These are phyloP conservation scores for Lucilia cuprina DNA, from an alignment of 1,140 invertebrate genomes.

Conservation along the genomic window DNA sequence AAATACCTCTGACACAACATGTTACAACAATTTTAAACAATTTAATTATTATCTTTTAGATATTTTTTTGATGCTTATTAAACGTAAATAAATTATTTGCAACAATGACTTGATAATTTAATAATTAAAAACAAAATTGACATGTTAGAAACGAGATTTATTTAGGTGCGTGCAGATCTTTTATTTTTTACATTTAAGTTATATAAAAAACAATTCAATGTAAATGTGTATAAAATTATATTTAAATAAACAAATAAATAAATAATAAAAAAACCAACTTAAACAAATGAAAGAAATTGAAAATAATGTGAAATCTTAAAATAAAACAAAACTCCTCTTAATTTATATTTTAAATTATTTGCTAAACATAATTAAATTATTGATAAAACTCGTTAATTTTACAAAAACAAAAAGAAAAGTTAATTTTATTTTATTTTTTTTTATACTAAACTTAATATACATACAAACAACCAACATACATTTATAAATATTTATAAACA, in stretches of 20 bases:
- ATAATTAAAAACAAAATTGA: not conserved
- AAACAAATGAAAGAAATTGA: constrained; percentile 1
- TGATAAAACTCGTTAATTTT: not conserved
- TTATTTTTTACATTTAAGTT: not conserved
- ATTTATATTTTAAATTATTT: constrained; percentile 23
- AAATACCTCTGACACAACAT: constrained; percentile 24
- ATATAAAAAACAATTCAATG: constrained; percentile 1
- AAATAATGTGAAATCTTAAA: constrained; percentile 5
- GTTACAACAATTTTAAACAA: too few relatives aligned
- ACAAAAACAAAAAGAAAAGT: not conserved
- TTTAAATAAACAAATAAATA: not conserved
- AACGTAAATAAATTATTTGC: not conserved
- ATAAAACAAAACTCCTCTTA: not conserved
- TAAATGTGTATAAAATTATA: not conserved
- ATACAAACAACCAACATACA: not conserved
- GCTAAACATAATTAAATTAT: constrained; percentile 3
- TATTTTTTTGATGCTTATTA: not conserved
- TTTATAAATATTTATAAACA: not conserved
- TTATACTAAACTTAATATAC: not conserved
- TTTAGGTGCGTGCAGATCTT: constrained; percentile 10
- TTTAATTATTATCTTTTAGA: not conserved
- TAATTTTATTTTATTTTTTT: not conserved
- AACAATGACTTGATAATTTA: constrained; percentile 6
- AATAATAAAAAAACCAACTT: not conserved
- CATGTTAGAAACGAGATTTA: constrained; percentile 14